Evolutionary conservation across 2,888 invertebrate genomes (phyloP).

Genomic region (Tachina grossa): DNA sequence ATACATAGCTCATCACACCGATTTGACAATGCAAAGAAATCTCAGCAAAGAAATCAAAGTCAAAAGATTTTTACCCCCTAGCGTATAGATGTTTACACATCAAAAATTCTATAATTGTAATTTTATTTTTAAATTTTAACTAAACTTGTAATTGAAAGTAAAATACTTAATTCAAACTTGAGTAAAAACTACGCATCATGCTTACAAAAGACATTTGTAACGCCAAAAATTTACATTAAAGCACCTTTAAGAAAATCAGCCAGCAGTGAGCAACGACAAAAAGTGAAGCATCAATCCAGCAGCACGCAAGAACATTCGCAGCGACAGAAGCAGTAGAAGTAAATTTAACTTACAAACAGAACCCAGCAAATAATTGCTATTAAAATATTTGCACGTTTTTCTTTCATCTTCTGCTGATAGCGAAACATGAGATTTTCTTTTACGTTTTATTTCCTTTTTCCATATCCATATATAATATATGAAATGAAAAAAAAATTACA

Average conservation of each 20-base stretch:
- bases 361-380: slow-evolving; percentile 37
- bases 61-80: too few species aligned
- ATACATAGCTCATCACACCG: too few species aligned
- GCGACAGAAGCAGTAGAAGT: background rate
- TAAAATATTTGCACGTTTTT: slow-evolving; percentile 50
- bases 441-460: slow-evolving; percentile 22
- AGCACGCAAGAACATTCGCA: slow-evolving; percentile 2
- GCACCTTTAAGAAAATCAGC: slow-evolving; percentile 21
- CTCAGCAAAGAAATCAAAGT: too few species aligned
- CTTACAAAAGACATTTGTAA: background rate
- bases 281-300: background rate
- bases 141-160: background rate
- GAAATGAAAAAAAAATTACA: background rate
- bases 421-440: slow-evolving; percentile 20
- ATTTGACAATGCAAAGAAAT: too few species aligned
- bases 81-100: too few species aligned
- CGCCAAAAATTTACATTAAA: slow-evolving; percentile 1
- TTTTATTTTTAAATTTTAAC: too few species aligned
- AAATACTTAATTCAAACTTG: slow-evolving; percentile 14
- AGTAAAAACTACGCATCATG: background rate
- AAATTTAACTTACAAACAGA: slow-evolving; percentile 15
- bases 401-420: background rate
- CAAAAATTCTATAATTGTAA: too few species aligned
- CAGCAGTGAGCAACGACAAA: background rate
- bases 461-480: background rate